These are phyloP conservation scores for Picus viridis DNA, from an alignment of 2,797 vertebrate genomes.

Conservation along the genomic window DNA sequence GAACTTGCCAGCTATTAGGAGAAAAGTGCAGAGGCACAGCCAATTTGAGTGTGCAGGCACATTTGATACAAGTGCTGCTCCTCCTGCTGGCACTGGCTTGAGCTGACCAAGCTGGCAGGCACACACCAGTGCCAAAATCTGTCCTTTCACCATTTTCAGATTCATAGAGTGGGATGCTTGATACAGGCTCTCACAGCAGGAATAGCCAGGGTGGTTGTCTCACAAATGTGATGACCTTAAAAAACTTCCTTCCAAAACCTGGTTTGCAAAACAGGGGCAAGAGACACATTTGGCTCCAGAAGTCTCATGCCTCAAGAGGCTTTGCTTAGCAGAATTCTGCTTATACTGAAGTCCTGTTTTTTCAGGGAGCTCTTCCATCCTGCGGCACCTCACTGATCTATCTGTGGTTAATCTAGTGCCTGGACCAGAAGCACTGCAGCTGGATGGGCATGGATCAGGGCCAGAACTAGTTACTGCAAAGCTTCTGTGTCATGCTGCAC, in stretches of 20 bases:
- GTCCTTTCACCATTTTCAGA: neutral
- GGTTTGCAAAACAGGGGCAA: neutral
- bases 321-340: neutral
- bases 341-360: neutral
- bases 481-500: neutral
- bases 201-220: neutral
- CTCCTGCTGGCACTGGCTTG: neutral
- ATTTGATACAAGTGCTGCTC: neutral
- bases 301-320: neutral
- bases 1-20: neutral
- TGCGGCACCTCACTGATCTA: neutral
- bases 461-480: neutral
- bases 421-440: neutral
- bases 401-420: neutral
- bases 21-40: neutral
- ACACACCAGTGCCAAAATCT: neutral
- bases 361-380: neutral
- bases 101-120: neutral
- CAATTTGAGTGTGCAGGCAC: accelerated
- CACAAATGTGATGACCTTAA: neutral
- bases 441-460: neutral
- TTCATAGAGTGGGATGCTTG: neutral
- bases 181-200: neutral
- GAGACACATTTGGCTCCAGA: neutral
- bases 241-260: neutral